Percentiles rank a stretch among this genome's conserved stretches.
phyloP scores from a whole-genome alignment of 2,113 vertebrate genomes.

The Neopipo cinnamomea region DNA sequence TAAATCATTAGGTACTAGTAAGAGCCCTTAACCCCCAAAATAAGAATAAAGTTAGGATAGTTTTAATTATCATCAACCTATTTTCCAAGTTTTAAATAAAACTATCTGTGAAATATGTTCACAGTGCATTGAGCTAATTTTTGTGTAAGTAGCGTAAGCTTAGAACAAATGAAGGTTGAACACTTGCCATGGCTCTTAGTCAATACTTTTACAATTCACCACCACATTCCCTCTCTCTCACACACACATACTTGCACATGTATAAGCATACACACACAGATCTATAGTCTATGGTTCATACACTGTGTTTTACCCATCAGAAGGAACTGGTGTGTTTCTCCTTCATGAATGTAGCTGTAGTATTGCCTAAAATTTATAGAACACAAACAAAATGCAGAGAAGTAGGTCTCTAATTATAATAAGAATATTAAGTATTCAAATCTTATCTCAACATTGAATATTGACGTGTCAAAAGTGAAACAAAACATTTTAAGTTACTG shows the following conservation, averaged over 20 bases:
- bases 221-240: background rate
- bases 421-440: background rate
- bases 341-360: background rate
- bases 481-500: background rate
- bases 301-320: background rate
- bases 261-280: rapidly evolving
- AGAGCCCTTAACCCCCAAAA: background rate
- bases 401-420: background rate
- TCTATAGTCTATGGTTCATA: background rate
- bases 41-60: background rate
- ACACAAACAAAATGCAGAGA: background rate
- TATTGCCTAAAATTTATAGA: background rate
- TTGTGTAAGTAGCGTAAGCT: background rate
- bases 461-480: background rate
- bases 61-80: background rate
- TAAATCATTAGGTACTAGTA: background rate
- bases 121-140: background rate
- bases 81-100: background rate
- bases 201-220: background rate
- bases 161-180: background rate
- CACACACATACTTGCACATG: rapidly evolving
- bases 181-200: background rate
- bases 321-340: background rate
- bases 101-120: background rate
- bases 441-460: background rate